phyloP scores from a whole-genome alignment of 2,888 invertebrate genomes.

The Mythimna impura region DNA sequence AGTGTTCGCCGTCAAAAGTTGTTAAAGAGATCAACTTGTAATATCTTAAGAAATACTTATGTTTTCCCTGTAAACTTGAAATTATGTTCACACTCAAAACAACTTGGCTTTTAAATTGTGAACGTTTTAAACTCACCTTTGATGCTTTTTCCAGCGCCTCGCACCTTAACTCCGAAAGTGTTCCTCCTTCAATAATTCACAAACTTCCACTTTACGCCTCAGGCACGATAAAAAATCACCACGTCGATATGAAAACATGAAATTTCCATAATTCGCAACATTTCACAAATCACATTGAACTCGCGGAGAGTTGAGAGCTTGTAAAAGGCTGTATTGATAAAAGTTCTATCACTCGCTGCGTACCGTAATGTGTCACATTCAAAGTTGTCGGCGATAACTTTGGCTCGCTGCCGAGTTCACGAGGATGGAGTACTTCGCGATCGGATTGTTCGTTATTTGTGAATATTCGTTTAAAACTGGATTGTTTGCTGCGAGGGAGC shows the following conservation, averaged over 20 bases:
- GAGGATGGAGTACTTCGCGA: constrained; percentile 46
- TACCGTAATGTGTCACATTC: constrained; percentile 71
- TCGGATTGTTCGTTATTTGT: constrained; percentile 59
- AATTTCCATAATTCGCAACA: constrained; percentile 82
- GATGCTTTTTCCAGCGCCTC: constrained; percentile 66
- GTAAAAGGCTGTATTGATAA: constrained; percentile 75
- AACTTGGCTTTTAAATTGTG: constrained; percentile 77
- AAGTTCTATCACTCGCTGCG: constrained; percentile 71
- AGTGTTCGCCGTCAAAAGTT: constrained; percentile 62
- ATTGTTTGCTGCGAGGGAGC: constrained; percentile 46
- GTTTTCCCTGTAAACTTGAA: constrained; percentile 63
- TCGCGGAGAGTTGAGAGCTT: constrained; percentile 72
- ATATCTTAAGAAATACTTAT: constrained; percentile 68
- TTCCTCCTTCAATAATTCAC: constrained; percentile 73
- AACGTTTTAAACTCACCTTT: constrained; percentile 80
- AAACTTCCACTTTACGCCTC: constrained; percentile 76
- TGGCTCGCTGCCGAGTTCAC: constrained; percentile 44
- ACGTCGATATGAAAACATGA: constrained; percentile 75
- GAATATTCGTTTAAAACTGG: constrained; percentile 55
- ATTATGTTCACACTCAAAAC: constrained; percentile 60
- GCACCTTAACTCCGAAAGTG: constrained; percentile 66
- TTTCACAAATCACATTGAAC: constrained; percentile 83
- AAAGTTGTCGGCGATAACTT: constrained; percentile 61
- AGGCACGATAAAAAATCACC: constrained; percentile 81
- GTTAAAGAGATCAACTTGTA: constrained; percentile 69